Evolutionary conservation across 2,113 vertebrate species (phyloP).

Genomic region (Psittacula cyanocephala): DNA sequence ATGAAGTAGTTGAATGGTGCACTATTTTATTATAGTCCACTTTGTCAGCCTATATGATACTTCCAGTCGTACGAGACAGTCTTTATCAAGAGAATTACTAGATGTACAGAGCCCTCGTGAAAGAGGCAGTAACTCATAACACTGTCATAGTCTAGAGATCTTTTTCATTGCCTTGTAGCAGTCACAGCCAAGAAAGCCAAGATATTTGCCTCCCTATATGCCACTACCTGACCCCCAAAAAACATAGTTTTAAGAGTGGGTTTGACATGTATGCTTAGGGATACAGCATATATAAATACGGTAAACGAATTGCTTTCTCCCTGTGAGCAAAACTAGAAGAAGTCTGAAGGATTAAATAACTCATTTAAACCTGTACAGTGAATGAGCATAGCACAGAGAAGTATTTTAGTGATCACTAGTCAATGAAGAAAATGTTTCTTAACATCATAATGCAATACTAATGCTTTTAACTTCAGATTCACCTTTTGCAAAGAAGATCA

Average conservation of each 20-base stretch:
- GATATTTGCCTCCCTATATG: neutral
- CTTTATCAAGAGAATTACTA: neutral
- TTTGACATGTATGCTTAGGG: neutral
- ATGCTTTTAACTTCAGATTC: neutral
- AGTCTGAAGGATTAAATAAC: neutral
- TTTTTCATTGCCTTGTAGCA: neutral
- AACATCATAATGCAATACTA: neutral
- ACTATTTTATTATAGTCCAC: neutral
- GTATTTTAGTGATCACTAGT: neutral
- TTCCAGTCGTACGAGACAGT: neutral
- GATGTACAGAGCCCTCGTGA: neutral
- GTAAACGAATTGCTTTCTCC: neutral
- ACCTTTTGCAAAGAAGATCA: neutral
- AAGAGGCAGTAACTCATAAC: slow-evolving; percentile 5
- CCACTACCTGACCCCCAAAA: neutral
- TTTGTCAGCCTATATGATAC: neutral
- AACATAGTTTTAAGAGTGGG: neutral
- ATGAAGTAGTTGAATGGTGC: neutral
- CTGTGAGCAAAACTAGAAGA: neutral
- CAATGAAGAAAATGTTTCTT: neutral
- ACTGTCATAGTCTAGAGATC: neutral
- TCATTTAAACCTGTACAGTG: neutral
- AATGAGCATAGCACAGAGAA: neutral
- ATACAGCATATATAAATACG: neutral
- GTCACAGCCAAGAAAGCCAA: neutral